A percentile compares a stretch with the other conserved stretches of the same genome.
Conservation (phyloP, 35 echinoderm and acorn worm genomes). For the Ophioderma brevispina region DNA sequence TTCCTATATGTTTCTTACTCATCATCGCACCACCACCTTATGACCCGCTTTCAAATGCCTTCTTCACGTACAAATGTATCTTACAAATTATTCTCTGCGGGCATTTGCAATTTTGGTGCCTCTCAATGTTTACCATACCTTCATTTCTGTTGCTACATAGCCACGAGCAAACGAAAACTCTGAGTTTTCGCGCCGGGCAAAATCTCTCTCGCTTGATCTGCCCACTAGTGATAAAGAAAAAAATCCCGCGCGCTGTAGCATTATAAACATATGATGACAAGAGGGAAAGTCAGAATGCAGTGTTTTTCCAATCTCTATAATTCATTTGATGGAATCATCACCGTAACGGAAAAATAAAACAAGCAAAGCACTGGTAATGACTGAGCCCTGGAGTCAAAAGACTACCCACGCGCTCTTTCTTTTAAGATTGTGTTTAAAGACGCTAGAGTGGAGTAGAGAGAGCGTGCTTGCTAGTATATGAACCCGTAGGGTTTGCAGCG, state of each 20-base stretch:
- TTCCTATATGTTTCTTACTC: slow-evolving; percentile 7
- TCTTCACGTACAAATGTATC: slow-evolving; percentile 7
- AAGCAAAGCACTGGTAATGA: neutral
- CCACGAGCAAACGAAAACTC: neutral
- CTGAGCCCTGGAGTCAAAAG: neutral
- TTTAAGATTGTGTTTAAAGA: neutral
- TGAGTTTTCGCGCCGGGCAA: neutral
- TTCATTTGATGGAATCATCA: slow-evolving; percentile 6
- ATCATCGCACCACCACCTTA: neutral
- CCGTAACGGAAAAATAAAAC: neutral
- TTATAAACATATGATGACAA: neutral
- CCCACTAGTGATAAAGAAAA: neutral
- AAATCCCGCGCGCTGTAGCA: neutral
- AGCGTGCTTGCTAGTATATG: neutral
- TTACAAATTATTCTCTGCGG: neutral
- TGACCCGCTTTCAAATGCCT: slow-evolving; percentile 12
- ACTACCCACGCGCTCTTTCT: neutral
- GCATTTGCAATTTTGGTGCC: neutral
- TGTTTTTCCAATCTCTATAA: slow-evolving; percentile 10
- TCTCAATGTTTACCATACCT: neutral
- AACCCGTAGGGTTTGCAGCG: neutral
- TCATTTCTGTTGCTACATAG: neutral
- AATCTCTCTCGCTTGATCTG: neutral
- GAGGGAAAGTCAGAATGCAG: neutral
- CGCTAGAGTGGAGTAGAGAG: too few relatives aligned